phyloP scores from a whole-genome alignment of 37 sponge, comb jelly and placozoan species.

The Eunapius fragilis region DNA sequence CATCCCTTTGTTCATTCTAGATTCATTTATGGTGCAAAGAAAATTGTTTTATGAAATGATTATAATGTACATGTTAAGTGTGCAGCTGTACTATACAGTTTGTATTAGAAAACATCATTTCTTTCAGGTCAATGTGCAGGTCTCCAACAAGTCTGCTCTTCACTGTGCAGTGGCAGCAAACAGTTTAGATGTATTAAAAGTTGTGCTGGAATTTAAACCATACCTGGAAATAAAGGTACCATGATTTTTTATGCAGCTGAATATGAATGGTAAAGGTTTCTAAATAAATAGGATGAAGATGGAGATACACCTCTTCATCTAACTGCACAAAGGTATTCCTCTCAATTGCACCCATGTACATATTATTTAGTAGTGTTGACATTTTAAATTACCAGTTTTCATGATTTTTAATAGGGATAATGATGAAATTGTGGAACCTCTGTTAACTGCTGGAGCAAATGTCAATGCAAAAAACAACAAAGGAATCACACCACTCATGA shows the following conservation, averaged over 20 bases:
- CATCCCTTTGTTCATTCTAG: too few species aligned
- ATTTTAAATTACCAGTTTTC: too few species aligned
- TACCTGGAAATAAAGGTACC: background rate
- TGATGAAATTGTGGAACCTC: background rate
- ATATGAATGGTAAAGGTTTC: background rate
- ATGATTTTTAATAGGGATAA: background rate
- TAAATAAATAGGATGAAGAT: background rate
- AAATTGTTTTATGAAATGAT: too few species aligned
- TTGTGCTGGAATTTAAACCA: background rate
- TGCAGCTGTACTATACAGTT: too few species aligned
- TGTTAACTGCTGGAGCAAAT: slow-evolving; percentile 4
- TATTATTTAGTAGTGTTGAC: too few species aligned
- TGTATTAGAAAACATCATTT: too few species aligned
- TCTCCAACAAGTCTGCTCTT: background rate
- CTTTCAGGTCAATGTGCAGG: background rate
- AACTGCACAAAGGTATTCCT: background rate
- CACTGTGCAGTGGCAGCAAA: background rate
- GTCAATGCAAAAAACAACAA: background rate
- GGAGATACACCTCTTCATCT: background rate
- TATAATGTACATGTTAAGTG: too few species aligned
- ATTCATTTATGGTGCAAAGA: too few species aligned
- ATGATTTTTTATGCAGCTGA: background rate
- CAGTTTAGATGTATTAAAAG: background rate
- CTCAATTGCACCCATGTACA: background rate
- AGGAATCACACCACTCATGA: background rate